Evolutionary conservation across 2,113 vertebrate genomes (phyloP), one percentile per base, ranked within the genome.

Genomic region (Cairina moschata): DNA sequence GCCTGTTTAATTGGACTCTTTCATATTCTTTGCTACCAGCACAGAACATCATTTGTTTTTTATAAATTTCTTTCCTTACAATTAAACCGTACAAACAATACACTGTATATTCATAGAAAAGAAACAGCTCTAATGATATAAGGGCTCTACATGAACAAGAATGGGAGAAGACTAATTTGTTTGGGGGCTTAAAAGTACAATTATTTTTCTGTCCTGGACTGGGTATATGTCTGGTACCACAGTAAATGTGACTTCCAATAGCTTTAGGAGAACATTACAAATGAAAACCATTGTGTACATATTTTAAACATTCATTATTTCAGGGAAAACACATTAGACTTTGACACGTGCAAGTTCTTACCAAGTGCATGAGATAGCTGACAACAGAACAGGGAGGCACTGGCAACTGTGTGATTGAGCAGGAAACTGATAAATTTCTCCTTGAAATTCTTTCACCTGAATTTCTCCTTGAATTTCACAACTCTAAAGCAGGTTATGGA

Each of bases 41-140:
- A 85, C 95, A 95, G 87, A 95, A 92, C 83, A 85, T 65, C 17
- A 52, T 88, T 95, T 97, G 91, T 44, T 94, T 82, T 73, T 81
- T 63, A 78, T 82, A 88, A 91, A 84, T 95, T 91, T 97, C 71
- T 86, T 72, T 80, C 86, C 93, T 92, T 86, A 93, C 97, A 97
- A 98, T 97, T 97, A 96, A 97, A 95, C 72, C 93, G 94, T 84
- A 95, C 91, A 97, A 98, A 97, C 97, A 98, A 93, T 78, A 83
- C 29, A 11, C 84, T 77, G 67, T 86, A 62, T 67, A 77, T 92
- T 72, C 52, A 26, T 38, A 81, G 92, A 65, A 72, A 92, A 82
- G 88, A 85, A 91, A 74, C 60, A 89, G 77, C 69, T 96, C 92
- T 95, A 95, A 96, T 48, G 86, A 89, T 89, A 69, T 23, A 76